phyloP scores from a whole-genome alignment of 2,888 invertebrate species.

The Rotaria macrura region DNA sequence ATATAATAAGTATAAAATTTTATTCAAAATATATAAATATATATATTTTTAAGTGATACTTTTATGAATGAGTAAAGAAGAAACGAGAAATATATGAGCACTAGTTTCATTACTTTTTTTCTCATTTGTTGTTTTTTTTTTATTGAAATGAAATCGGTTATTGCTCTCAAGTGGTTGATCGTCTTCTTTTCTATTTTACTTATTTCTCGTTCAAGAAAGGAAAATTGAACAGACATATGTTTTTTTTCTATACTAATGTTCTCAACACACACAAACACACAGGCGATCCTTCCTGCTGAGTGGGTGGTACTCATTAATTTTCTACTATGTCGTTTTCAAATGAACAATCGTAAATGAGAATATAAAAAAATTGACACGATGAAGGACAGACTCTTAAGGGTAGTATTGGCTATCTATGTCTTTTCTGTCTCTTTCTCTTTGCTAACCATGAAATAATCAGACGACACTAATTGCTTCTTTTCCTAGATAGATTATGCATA shows the following conservation, averaged over 20 bases:
- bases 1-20: not conserved
- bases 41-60: not conserved
- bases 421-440: not conserved
- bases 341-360: not conserved
- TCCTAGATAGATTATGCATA: not conserved
- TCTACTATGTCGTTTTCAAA: not conserved
- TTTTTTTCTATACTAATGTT: not conserved
- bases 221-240: slow-evolving; percentile 2
- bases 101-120: not conserved
- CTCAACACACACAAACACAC: not conserved
- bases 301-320: slow-evolving; percentile 3
- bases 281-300: not conserved
- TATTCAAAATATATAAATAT: no score
- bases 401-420: not conserved
- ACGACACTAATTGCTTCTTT: not conserved
- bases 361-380: not conserved
- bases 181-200: not conserved
- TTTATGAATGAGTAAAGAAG: not conserved
- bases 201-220: not conserved
- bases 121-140: not conserved
- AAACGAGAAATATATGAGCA: not conserved
- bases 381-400: not conserved
- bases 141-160: not conserved
- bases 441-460: not conserved
- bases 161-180: not conserved